phyloP scores from a whole-genome alignment of 2,113 vertebrate genomes.

The Gambusia affinis region DNA sequence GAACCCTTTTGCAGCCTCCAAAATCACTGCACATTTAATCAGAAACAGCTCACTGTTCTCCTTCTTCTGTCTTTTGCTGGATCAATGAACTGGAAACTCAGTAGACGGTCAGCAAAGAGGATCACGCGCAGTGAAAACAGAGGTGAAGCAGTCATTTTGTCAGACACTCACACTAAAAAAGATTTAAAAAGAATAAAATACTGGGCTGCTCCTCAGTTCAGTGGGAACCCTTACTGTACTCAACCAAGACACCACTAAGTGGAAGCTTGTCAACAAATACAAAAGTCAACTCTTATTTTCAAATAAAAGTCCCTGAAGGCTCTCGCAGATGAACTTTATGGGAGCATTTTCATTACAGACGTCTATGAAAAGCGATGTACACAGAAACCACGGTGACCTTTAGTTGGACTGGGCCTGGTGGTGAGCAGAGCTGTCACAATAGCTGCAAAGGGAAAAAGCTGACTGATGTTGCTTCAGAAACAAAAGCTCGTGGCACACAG shows the following conservation, averaged over 20 bases:
- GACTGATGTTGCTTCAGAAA: slow-evolving; percentile 55
- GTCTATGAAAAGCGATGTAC: slow-evolving; percentile 11
- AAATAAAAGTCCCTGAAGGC: slow-evolving; percentile 21
- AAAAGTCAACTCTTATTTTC: slow-evolving; percentile 18
- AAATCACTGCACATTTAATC: background rate
- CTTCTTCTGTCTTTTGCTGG: background rate
- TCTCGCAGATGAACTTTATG: background rate
- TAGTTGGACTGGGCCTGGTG: slow-evolving; percentile 41
- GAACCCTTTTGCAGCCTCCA: background rate
- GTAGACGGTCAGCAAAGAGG: background rate
- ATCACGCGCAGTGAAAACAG: slow-evolving; percentile 16
- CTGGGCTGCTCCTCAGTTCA: background rate
- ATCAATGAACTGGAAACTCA: slow-evolving; percentile 11
- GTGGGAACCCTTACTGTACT: background rate
- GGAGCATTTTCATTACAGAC: slow-evolving; percentile 28
- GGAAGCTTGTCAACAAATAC: slow-evolving; percentile 16
- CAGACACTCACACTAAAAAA: slow-evolving; percentile 25
- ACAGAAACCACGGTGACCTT: slow-evolving; percentile 57
- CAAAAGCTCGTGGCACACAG: slow-evolving; percentile 38
- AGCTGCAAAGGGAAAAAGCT: slow-evolving; percentile 57
- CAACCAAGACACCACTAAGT: background rate
- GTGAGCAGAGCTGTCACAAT: slow-evolving; percentile 53
- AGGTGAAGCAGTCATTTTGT: slow-evolving; percentile 24
- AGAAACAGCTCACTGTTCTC: slow-evolving; percentile 2
- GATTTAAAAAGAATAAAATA: background rate